Percentiles rank a stretch among this genome's conserved stretches.
phyloP scores from a whole-genome alignment of 1,140 invertebrate species.

The Adelges cooleyi region DNA sequence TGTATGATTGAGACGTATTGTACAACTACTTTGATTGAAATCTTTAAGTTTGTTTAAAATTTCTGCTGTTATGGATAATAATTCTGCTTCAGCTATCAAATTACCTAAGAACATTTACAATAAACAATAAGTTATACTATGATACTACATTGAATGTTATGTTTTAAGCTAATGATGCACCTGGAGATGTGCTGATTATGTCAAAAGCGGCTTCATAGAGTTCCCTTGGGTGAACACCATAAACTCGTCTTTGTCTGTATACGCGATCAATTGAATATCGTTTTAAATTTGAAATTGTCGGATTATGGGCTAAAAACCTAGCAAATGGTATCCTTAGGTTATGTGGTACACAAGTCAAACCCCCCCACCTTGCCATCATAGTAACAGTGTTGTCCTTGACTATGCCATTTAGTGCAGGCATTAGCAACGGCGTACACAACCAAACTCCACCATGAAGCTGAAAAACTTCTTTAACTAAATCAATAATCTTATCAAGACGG shows the following conservation, averaged over 20 bases:
- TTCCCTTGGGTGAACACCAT: conserved; percentile 77
- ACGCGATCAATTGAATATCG: conserved; percentile 78
- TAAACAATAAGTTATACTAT: background rate
- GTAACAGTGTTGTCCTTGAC: conserved; percentile 53
- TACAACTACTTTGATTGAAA: conserved; percentile 54
- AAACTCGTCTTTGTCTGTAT: conserved; percentile 68
- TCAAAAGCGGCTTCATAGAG: conserved; percentile 87
- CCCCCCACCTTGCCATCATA: conserved; percentile 62
- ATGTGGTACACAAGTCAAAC: conserved; percentile 35
- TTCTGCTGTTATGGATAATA: conserved; percentile 65
- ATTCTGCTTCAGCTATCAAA: conserved; percentile 70
- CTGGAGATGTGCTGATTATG: conserved; percentile 52
- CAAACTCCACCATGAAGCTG: conserved; percentile 63
- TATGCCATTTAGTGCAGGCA: conserved; percentile 52
- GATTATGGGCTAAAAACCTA: conserved; percentile 68
- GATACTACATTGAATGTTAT: background rate
- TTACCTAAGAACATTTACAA: conserved; percentile 42
- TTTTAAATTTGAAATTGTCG: conserved; percentile 57
- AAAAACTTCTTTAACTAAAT: conserved; percentile 52
- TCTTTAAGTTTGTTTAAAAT: conserved; percentile 58
- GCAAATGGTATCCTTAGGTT: conserved; percentile 59
- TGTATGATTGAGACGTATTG: conserved; percentile 72
- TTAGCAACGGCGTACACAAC: conserved; percentile 61
- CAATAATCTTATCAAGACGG: conserved; percentile 28
- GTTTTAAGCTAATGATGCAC: background rate